Evolutionary conservation across 2,797 vertebrate genomes (phyloP).

Genomic region (Nannoperca obscura): DNA sequence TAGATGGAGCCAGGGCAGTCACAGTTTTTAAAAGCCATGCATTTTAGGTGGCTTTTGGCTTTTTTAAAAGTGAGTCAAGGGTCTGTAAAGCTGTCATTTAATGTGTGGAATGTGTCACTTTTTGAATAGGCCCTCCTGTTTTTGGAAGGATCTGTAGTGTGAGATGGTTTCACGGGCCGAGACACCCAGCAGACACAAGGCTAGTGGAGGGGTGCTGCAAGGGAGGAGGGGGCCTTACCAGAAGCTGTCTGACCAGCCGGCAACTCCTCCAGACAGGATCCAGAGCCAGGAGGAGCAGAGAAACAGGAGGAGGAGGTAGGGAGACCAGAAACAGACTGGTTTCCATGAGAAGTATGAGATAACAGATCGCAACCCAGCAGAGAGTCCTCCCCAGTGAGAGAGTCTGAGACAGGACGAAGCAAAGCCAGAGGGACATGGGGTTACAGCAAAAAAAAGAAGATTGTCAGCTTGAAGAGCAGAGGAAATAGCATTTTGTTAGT

Average conservation of each 20-base stretch:
- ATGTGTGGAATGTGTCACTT: constrained; percentile 9
- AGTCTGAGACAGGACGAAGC: constrained; percentile 86
- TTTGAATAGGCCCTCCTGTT: constrained; percentile 16
- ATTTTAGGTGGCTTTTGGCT: constrained; percentile 56
- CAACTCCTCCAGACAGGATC: constrained; percentile 88
- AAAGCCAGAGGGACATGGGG: constrained; percentile 51
- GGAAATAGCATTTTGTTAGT: constrained; percentile 43
- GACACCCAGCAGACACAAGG: constrained; percentile 12
- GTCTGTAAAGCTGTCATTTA: constrained; percentile 48
- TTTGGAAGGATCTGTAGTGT: constrained; percentile 7
- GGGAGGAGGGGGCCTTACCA: constrained; percentile 86
- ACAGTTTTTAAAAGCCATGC: constrained; percentile 63
- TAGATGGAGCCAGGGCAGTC: constrained; percentile 55
- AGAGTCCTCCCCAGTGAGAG: constrained; percentile 92
- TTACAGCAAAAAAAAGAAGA: constrained; percentile 23
- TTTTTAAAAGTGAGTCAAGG: constrained; percentile 53
- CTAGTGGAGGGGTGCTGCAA: constrained; percentile 26
- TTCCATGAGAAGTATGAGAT: constrained; percentile 89
- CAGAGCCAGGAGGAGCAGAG: constrained; percentile 86
- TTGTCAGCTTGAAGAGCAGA: constrained; percentile 28
- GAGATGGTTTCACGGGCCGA: constrained; percentile 3
- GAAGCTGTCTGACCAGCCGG: constrained; percentile 86
- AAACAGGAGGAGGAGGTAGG: constrained; percentile 86
- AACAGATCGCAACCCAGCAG: constrained; percentile 94
- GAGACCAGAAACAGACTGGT: constrained; percentile 88